Conservation (phyloP, 2,888 invertebrate species). For the Trypoxylon attenuatum region DNA sequence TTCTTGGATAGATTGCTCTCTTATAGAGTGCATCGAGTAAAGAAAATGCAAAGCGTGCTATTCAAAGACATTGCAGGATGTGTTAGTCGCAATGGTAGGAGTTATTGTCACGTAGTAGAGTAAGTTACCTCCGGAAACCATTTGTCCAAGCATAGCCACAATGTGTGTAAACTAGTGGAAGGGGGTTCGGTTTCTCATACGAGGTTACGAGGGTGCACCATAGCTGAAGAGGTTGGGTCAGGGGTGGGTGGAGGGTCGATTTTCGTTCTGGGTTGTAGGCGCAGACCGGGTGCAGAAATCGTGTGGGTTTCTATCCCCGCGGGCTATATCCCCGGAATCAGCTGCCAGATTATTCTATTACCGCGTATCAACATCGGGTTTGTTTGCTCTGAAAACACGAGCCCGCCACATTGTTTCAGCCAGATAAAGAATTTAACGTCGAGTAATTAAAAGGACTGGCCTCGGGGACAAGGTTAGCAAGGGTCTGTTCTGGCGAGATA, state of each 20-base stretch:
- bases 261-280: slow-evolving; percentile 62
- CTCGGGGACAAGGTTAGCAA: slow-evolving; percentile 37
- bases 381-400: slow-evolving; percentile 82
- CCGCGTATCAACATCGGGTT: slow-evolving; percentile 81
- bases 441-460: slow-evolving; percentile 77
- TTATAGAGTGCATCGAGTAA: too few relatives aligned
- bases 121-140: slow-evolving; percentile 43
- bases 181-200: slow-evolving; percentile 36
- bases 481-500: slow-evolving; percentile 4
- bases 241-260: slow-evolving; percentile 56
- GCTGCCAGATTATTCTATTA: slow-evolving; percentile 83
- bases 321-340: slow-evolving; percentile 74
- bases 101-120: slow-evolving; percentile 47
- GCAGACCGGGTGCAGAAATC: slow-evolving; percentile 64
- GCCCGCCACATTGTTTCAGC: slow-evolving; percentile 78
- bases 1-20: too few relatives aligned
- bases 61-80: slow-evolving; percentile 11
- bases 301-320: slow-evolving; percentile 71
- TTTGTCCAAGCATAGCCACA: slow-evolving; percentile 55
- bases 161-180: slow-evolving; percentile 55
- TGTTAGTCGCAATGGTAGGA: slow-evolving; percentile 17
- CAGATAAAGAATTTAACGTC: slow-evolving; percentile 82
- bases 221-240: slow-evolving; percentile 22
- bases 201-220: slow-evolving; percentile 48
- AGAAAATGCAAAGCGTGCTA: too few relatives aligned